Conservation (phyloP, 2,888 invertebrate species). For the Drosophila paranaensis region DNA sequence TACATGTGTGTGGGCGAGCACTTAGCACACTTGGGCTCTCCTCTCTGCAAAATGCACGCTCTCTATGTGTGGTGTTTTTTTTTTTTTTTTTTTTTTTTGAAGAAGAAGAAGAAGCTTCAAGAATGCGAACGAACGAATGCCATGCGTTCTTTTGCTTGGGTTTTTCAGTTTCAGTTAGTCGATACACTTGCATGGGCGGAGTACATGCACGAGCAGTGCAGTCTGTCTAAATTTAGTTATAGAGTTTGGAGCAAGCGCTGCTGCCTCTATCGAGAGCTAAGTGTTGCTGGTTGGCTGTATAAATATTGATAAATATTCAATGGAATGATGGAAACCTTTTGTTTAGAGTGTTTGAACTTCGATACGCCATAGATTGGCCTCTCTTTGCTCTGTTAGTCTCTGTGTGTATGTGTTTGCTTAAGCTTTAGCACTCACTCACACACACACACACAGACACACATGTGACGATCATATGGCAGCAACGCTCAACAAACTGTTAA, state of each 20-base stretch:
- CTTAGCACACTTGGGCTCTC: slow-evolving; percentile 24
- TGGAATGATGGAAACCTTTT: slow-evolving; percentile 24
- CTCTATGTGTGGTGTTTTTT: neutral
- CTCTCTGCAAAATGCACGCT: slow-evolving; percentile 22
- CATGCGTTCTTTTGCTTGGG: slow-evolving; percentile 15
- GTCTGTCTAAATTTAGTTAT: slow-evolving; percentile 10
- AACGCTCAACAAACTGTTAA: slow-evolving; percentile 66
- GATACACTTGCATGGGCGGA: slow-evolving; percentile 38
- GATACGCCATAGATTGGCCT: slow-evolving; percentile 54
- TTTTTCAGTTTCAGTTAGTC: neutral
- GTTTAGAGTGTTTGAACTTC: slow-evolving; percentile 59
- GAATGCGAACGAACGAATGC: slow-evolving; percentile 44
- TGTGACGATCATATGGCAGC: slow-evolving; percentile 62
- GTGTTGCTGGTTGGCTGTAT: neutral
- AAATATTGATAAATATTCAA: slow-evolving; percentile 19
- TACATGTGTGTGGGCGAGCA: slow-evolving; percentile 32
- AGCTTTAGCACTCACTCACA: slow-evolving; percentile 63
- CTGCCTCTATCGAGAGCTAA: neutral
- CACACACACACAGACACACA: slow-evolving; percentile 27
- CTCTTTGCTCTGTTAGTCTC: slow-evolving; percentile 31
- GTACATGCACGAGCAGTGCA: slow-evolving; percentile 26
- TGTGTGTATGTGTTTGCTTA: slow-evolving; percentile 53
- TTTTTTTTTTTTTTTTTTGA: too few relatives aligned
- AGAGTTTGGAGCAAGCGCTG: slow-evolving; percentile 8
- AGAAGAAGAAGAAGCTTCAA: slow-evolving; percentile 48